Evolutionary conservation across 2,797 vertebrate species (phyloP), one percentile per base, ranked within the genome.

Genomic region (Coregonus suidteri): DNA sequence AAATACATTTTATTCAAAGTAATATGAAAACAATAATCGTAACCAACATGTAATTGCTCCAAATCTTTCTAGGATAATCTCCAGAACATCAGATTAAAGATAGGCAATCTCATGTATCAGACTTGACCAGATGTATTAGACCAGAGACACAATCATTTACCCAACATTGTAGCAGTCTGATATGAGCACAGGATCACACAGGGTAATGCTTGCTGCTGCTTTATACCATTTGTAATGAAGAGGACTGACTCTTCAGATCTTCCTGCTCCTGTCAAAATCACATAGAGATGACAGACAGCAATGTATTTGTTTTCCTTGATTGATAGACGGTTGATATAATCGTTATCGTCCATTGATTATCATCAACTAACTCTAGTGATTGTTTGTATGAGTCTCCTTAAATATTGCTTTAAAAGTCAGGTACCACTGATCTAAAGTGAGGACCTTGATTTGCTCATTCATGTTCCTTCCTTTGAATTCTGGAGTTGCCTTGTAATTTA

Each of bases 31-130:
- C 78, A 86, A 82, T 81, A 81, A 88, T 91, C 85, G 85, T 64
- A 75, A 82, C 30, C 64, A 86, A 88, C 70, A 72, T 85, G 85
- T 86, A 79, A 88, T 87, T 89, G 82, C 73, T 83, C 9, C 76
- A 84, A 89, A 86, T 87, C 83, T 86, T 87, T 88, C 75, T 35
- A 65, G 81, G 80, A 85, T 91, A 87, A 93, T 91, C 89, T 84
- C 70, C 76, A 78, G 79, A 87, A 91, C 85, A 86, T 83, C 86
- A 91, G 90, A 91, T 93, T 91, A 90, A 85, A 88, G 81, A 79
- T 47, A 65, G 34, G 77, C 83, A 88, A 85, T 88, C 86, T 84
- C 77, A 88, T 88, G 83, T 80, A 31, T 77, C 75, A 82, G 65
- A 77, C 75, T 80, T 80, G 62, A 85, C 84, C 76, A 80, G 85